phyloP scores from a whole-genome alignment of 2,113 vertebrate genomes.

The Coregonus clupeaformis region DNA sequence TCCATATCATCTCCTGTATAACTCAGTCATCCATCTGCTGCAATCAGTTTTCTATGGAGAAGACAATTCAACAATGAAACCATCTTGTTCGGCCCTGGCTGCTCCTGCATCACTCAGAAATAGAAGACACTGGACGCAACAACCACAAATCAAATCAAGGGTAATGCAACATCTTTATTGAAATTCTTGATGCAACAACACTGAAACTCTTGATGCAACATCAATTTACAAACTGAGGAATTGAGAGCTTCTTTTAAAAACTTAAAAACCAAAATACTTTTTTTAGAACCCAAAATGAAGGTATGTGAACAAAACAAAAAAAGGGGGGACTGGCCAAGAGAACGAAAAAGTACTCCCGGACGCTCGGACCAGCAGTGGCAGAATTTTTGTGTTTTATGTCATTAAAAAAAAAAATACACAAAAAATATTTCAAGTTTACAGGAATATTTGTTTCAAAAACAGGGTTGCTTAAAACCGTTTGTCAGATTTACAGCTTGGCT shows the following conservation, averaged over 20 bases:
- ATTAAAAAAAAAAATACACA: constrained; percentile 79
- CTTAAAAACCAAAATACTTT: constrained; percentile 47
- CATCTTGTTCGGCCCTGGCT: too few relatives aligned
- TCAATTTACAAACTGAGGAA: constrained; percentile 75
- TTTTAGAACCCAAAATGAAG: constrained; percentile 66
- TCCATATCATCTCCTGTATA: too few relatives aligned
- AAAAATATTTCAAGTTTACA: constrained; percentile 83
- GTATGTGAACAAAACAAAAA: constrained; percentile 19
- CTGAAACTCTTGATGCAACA: constrained; percentile 80
- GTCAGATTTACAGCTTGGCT: constrained; percentile 64
- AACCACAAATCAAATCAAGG: constrained; percentile 53
- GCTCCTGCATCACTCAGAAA: not conserved
- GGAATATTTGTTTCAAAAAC: constrained; percentile 70
- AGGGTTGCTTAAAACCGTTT: constrained; percentile 51
- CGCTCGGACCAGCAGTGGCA: constrained; percentile 77
- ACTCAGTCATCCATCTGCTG: too few relatives aligned
- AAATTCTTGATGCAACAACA: constrained; percentile 58
- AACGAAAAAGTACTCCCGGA: constrained; percentile 43
- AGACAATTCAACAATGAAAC: too few relatives aligned
- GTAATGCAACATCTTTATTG: constrained; percentile 80
- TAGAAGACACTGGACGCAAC: constrained; percentile 14
- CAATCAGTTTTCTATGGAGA: too few relatives aligned
- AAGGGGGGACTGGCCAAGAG: constrained; percentile 54
- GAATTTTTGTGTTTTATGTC: constrained; percentile 55
- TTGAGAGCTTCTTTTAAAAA: constrained; percentile 63